Evolutionary conservation across 2,888 invertebrate genomes (phyloP), one percentile per base, ranked within the genome.

Genomic region (Boloria euphrosyne): DNA sequence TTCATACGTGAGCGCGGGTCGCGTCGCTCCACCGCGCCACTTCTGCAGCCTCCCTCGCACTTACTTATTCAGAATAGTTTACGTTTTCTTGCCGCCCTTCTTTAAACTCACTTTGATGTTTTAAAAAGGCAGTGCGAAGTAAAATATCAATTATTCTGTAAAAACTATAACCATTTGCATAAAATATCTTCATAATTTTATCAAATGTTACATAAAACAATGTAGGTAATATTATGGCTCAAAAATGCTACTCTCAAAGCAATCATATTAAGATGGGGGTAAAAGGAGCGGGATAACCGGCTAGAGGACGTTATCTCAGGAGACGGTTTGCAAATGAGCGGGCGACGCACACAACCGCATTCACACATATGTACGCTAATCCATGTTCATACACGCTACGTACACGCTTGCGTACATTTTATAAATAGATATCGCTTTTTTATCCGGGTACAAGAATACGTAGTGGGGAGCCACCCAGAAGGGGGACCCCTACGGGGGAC

Each of bases 381-480:
- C 84, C 80, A 76, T 79, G 87, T 89, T 82, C 89, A 84, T 88
- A 90, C 83, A 84, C 83, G 82, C 74, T 76, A 79, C 84, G 80
- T 83, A 84, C 84, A 84, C 82, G 84, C 86, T 85, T 85, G 85
- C 86, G 83, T 89, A 91, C 90, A 87, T 90, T 90, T 90, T 90
- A 92, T 92, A 92, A 92, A 92, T 91, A 92, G 91, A 90, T 91
- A 91, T 91, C 90, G 91, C 84, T 92, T 92, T 92, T 92, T 92
- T 91, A 91, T 91, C 90, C 90, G 86, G 87, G 90, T 87, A 90
- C 88, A 90, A 90, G 92, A 91, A 90, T 89, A 79, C 77, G 79
- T 73, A 85, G 87, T 49, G 89, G 87, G 85, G 85, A 80, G 83
- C 86, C 88, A 86, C 88, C 89, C 86, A 38, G 80, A 75, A 74